Evolutionary conservation across 2,797 vertebrate genomes (phyloP).

Genomic region (Anniella stebbinsi): DNA sequence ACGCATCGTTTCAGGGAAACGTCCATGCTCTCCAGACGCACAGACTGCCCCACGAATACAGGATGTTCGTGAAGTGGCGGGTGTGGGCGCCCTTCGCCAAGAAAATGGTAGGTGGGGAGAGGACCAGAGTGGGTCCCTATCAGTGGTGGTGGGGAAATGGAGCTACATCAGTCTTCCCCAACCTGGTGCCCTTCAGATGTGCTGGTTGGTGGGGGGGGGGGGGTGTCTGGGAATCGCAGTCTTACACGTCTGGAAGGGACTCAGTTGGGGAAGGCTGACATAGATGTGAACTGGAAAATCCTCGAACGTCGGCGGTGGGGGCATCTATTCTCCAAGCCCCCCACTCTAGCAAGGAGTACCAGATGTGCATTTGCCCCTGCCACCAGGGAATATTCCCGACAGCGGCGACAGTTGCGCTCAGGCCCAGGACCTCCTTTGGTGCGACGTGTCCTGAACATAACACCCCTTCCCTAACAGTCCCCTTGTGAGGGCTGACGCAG

Average conservation of each 20-base stretch:
- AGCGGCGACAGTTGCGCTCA: neutral
- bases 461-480: too few species aligned
- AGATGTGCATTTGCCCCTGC: neutral
- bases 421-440: neutral
- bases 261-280: neutral
- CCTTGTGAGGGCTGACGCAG: neutral
- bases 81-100: neutral
- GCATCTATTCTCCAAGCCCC: too few species aligned
- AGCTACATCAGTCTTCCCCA: too few species aligned
- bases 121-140: neutral
- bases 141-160: too few species aligned
- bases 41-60: neutral
- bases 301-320: neutral
- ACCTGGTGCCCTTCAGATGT: too few species aligned
- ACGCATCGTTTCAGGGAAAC: too few species aligned
- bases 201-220: too few species aligned
- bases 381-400: neutral
- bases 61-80: too few species aligned
- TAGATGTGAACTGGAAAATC: neutral
- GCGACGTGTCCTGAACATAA: too few species aligned
- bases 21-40: neutral
- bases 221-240: too few species aligned
- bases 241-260: too few species aligned
- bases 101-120: neutral
- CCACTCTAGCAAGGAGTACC: neutral